A percentile compares a stretch with the other conserved stretches of the same genome.
Conservation (phyloP, 2,888 invertebrate genomes). For the Operophtera brumata region DNA sequence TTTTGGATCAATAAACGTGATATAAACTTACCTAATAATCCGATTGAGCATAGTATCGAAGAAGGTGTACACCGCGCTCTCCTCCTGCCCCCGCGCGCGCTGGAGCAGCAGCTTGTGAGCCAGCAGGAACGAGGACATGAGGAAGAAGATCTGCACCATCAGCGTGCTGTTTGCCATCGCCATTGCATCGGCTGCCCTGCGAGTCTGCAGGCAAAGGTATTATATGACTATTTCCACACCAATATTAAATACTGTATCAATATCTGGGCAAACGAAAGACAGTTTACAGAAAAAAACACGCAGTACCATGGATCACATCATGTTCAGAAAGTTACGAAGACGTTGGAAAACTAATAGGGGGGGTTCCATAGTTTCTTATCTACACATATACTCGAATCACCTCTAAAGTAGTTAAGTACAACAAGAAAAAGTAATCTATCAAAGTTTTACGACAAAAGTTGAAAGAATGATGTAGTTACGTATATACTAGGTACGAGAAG, state of each 20-base stretch:
- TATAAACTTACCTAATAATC: constrained; percentile 55
- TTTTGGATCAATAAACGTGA: too few relatives aligned
- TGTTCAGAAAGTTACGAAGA: too few relatives aligned
- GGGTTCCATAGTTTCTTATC: too few relatives aligned
- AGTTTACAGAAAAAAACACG: too few relatives aligned
- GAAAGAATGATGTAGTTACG: neutral
- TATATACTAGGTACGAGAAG: too few relatives aligned
- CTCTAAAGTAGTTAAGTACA: too few relatives aligned
- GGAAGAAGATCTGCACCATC: constrained; percentile 73
- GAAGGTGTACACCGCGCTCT: constrained; percentile 53
- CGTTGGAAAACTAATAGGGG: too few relatives aligned
- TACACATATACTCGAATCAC: too few relatives aligned
- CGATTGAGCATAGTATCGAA: constrained; percentile 63
- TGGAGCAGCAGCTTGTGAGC: constrained; percentile 67
- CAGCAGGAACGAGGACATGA: constrained; percentile 71
- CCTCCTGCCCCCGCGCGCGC: constrained; percentile 38
- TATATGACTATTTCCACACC: neutral
- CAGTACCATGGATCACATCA: too few relatives aligned
- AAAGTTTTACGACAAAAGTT: too few relatives aligned
- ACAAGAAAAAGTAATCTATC: too few relatives aligned
- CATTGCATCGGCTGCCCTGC: constrained; percentile 56
- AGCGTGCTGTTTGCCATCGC: constrained; percentile 71
- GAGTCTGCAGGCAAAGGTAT: constrained; percentile 44
- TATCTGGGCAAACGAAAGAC: too few relatives aligned
- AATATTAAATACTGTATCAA: neutral